Percentiles rank a stretch among this genome's conserved stretches.
These are phyloP conservation scores for Lampris megalopsis DNA, from an alignment of 2,113 vertebrate species.

Conservation along the genomic window DNA sequence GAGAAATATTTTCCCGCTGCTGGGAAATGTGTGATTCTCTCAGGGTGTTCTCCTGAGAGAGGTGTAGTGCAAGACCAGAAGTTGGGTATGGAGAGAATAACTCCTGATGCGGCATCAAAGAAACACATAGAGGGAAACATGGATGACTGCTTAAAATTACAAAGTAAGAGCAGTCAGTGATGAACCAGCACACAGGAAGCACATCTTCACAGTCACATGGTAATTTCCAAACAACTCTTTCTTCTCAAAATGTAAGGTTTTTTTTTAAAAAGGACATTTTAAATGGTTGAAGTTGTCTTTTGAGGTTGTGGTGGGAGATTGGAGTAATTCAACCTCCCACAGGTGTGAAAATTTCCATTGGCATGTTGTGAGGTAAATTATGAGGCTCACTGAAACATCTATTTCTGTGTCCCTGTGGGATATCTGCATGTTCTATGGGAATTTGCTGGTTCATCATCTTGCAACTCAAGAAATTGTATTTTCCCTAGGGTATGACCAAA, in stretches of 20 bases:
- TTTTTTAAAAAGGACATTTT: background rate
- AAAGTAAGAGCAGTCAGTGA: background rate
- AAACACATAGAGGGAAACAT: conserved; percentile 10
- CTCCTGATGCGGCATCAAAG: conserved; percentile 13
- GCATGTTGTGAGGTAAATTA: too few species aligned
- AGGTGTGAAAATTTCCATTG: too few species aligned
- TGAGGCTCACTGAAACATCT: too few species aligned
- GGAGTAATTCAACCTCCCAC: too few species aligned
- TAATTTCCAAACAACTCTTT: background rate
- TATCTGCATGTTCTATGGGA: too few species aligned
- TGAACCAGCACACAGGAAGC: conserved; percentile 2
- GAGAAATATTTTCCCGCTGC: conserved; percentile 31
- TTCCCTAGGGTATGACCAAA: too few species aligned
- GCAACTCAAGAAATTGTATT: too few species aligned
- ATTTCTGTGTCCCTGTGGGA: too few species aligned
- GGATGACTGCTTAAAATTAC: background rate
- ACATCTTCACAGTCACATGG: conserved; percentile 9
- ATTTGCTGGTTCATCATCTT: too few species aligned
- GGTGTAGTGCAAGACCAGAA: conserved; percentile 7
- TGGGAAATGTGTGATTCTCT: conserved; percentile 28
- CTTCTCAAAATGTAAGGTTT: background rate
- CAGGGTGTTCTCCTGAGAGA: background rate
- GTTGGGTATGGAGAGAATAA: conserved; percentile 1
- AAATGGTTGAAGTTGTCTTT: too few species aligned
- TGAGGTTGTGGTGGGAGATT: too few species aligned